phyloP scores from a whole-genome alignment of 2,113 vertebrate genomes.

The Sander lucioperca region DNA sequence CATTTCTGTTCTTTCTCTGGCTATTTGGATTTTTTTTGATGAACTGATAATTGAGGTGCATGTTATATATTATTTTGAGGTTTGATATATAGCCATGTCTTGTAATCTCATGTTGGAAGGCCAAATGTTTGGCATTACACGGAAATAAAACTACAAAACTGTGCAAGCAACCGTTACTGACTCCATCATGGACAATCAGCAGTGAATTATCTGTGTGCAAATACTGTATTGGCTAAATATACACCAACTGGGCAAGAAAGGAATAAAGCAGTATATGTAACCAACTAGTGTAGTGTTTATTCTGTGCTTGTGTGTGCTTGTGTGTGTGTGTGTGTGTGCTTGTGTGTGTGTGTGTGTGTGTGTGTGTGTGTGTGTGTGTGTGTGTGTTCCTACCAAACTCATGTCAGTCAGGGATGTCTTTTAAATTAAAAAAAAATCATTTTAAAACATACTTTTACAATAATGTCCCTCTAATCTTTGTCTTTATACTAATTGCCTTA shows the following conservation, averaged over 20 bases:
- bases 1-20: not conserved
- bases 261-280: no score
- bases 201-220: no score
- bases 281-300: not conserved
- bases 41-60: no score
- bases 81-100: no score
- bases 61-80: no score
- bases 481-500: not conserved
- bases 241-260: not conserved
- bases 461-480: not conserved
- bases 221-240: not conserved
- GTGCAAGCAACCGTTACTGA: not conserved
- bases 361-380: not conserved
- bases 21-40: no score
- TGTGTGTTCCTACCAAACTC: slow-evolving; percentile 1
- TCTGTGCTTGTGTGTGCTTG: not conserved
- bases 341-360: not conserved
- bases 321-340: no score
- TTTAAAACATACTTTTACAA: not conserved
- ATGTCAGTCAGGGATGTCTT: not conserved
- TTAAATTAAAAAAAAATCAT: not conserved
- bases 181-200: not conserved
- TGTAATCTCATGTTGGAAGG: no score
- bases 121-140: not conserved
- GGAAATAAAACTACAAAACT: not conserved